Conservation (phyloP, 2,888 invertebrate species). For the Erebia palarica region DNA sequence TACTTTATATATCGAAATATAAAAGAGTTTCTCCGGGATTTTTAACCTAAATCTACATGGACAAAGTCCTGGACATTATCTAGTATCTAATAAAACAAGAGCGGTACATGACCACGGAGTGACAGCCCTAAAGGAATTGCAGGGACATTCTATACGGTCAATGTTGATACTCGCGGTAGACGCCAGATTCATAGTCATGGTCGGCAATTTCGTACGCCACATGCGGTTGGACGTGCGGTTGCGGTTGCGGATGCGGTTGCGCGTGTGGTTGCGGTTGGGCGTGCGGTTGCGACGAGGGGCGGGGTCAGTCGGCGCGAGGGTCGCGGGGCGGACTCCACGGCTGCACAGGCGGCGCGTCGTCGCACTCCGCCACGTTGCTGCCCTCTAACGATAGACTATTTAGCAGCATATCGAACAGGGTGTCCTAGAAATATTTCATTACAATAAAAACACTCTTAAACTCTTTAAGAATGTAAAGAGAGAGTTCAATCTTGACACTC, state of each 20-base stretch:
- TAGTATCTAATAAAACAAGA: too few relatives aligned
- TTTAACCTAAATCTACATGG: too few relatives aligned
- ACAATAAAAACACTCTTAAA: too few relatives aligned
- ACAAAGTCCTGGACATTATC: too few relatives aligned
- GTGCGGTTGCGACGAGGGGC: neutral
- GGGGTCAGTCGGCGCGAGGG: constrained; percentile 36
- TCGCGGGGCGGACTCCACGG: constrained; percentile 63
- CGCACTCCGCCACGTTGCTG: constrained; percentile 41
- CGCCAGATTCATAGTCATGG: neutral
- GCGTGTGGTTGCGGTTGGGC: neutral
- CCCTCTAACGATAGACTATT: constrained; percentile 67
- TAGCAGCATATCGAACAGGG: constrained; percentile 73
- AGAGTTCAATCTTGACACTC: too few relatives aligned
- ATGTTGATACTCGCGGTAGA: constrained; percentile 3
- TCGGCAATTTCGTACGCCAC: neutral
- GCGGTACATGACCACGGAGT: too few relatives aligned
- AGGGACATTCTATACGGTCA: neutral
- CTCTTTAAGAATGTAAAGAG: too few relatives aligned
- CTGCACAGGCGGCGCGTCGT: constrained; percentile 60
- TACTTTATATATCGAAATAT: too few relatives aligned
- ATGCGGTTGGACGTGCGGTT: too few relatives aligned
- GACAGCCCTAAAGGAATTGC: too few relatives aligned
- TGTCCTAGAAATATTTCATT: constrained; percentile 55
- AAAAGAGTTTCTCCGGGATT: too few relatives aligned
- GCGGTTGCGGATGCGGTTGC: neutral